These are phyloP conservation scores for Lasioglossum albipes DNA, from an alignment of 1,140 invertebrate species.

Conservation along the genomic window DNA sequence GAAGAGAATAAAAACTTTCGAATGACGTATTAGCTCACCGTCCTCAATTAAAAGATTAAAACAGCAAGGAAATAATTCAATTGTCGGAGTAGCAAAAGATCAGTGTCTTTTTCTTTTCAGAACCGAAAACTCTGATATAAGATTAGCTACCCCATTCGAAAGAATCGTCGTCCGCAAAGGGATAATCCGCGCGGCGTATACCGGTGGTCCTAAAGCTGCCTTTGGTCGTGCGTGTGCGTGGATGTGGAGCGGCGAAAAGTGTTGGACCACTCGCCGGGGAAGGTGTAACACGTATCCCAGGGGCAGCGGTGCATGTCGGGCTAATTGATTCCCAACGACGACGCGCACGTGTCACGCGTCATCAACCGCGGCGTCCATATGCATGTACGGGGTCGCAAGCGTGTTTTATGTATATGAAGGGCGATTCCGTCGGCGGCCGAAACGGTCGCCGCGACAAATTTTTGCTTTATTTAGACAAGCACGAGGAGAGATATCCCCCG, in stretches of 20 bases:
- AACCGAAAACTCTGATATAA: no score
- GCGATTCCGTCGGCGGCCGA: conserved; percentile 16
- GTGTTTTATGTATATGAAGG: conserved; percentile 52
- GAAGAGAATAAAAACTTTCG: no score
- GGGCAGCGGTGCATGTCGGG: conserved; percentile 61
- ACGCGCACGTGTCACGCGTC: conserved; percentile 58
- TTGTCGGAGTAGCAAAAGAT: no score
- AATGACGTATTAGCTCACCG: no score
- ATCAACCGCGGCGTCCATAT: conserved; percentile 52
- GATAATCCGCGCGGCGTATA: not conserved
- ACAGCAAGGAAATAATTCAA: no score
- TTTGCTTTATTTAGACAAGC: conserved; percentile 26
- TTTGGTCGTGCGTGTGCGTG: conserved; percentile 32
- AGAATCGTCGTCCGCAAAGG: no score
- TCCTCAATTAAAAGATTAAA: no score
- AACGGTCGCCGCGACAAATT: conserved; percentile 26
- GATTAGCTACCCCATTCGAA: no score
- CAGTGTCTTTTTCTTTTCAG: no score
- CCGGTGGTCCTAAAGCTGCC: no score
- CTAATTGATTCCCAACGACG: conserved; percentile 68
- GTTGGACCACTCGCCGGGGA: conserved; percentile 54
- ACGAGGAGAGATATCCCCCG: not conserved
- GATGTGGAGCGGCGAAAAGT: conserved; percentile 70
- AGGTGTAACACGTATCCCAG: conserved; percentile 62
- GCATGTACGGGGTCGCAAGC: conserved; percentile 36